Percentiles rank a stretch among this genome's conserved stretches.
These are phyloP conservation scores for Agriopis leucophaearia DNA, from an alignment of 2,888 invertebrate species.

Conservation along the genomic window DNA sequence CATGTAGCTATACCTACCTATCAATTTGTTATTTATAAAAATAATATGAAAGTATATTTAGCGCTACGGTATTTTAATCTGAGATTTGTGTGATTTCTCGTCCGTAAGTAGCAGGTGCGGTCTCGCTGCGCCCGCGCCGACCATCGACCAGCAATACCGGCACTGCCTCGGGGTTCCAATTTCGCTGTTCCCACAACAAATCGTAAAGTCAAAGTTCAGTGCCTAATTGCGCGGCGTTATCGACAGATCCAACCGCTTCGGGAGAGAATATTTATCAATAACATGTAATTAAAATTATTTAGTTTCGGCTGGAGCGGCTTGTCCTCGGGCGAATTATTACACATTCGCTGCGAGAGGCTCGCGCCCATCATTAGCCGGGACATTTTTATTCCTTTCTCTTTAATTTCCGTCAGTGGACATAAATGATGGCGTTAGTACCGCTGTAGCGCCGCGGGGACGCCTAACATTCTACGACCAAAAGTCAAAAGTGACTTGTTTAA, in stretches of 20 bases:
- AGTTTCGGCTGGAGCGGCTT: slow-evolving; percentile 62
- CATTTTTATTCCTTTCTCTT: slow-evolving; percentile 85
- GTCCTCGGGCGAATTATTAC: slow-evolving; percentile 83
- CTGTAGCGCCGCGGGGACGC: slow-evolving; percentile 73
- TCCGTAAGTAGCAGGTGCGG: slow-evolving; percentile 4
- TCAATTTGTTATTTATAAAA: slow-evolving; percentile 3
- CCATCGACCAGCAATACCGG: slow-evolving; percentile 39
- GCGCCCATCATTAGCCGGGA: slow-evolving; percentile 79
- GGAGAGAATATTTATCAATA: slow-evolving; percentile 83
- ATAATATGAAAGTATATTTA: not conserved
- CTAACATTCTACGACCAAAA: slow-evolving; percentile 44
- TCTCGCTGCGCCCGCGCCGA: slow-evolving; percentile 26
- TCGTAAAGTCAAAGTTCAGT: slow-evolving; percentile 81
- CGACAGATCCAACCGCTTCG: slow-evolving; percentile 79
- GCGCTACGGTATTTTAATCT: not conserved
- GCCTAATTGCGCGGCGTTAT: slow-evolving; percentile 81
- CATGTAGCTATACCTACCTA: slow-evolving; percentile 2
- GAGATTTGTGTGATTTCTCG: not conserved
- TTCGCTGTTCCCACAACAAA: slow-evolving; percentile 83
- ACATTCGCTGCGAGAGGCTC: slow-evolving; percentile 82
- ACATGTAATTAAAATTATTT: slow-evolving; percentile 86
- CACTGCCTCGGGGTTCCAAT: slow-evolving; percentile 65
- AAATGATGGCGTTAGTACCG: slow-evolving; percentile 81
- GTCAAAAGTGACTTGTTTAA: slow-evolving; percentile 9
- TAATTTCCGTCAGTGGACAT: slow-evolving; percentile 82